A percentile compares a stretch with the other conserved stretches of the same genome.
Conservation (phyloP, 1,140 invertebrate species). For the Ladona fulva region DNA sequence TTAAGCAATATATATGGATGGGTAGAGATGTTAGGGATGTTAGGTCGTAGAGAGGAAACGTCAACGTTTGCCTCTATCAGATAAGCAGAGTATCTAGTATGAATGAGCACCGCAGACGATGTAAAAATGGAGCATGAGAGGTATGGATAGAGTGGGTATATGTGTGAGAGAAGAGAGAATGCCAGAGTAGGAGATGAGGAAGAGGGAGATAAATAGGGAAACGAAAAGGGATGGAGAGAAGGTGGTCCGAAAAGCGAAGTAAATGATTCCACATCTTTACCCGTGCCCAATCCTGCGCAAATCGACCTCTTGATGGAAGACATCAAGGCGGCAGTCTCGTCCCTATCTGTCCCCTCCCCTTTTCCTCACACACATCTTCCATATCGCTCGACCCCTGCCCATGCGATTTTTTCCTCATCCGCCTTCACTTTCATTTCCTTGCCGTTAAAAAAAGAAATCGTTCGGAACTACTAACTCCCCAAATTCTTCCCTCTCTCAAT, state of each 20-base stretch:
- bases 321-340: neutral
- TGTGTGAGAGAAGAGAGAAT: neutral
- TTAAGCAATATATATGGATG: no score
- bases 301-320: neutral
- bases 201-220: neutral
- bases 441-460: neutral
- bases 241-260: neutral
- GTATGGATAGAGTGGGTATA: no score
- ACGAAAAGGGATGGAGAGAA: neutral
- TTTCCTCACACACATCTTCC: neutral
- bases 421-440: neutral
- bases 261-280: neutral
- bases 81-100: no score
- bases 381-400: neutral
- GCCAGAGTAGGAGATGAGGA: neutral
- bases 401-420: neutral
- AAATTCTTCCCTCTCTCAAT: neutral
- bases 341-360: neutral
- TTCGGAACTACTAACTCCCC: neutral
- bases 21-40: no score
- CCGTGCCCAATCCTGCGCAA: neutral
- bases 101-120: no score
- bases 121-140: no score
- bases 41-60: no score
- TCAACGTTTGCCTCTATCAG: no score